Evolutionary conservation across 2,113 vertebrate species (phyloP).

Genomic region (Lepus europaeus): DNA sequence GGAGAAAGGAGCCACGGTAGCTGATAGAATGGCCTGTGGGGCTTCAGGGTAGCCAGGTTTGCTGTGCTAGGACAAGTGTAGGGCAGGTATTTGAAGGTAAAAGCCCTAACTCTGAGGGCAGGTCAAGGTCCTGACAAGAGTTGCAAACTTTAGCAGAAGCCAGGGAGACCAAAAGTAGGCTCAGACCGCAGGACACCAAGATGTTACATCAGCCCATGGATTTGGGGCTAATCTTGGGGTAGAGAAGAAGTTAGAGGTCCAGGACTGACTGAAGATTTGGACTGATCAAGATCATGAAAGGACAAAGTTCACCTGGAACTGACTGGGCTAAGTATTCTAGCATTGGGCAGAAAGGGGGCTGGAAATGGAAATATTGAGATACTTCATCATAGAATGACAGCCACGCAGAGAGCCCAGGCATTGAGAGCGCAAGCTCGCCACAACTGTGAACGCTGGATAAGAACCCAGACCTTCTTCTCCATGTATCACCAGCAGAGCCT

Average conservation of each 20-base stretch:
- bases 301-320: background rate
- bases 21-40: too few relatives aligned
- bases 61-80: too few relatives aligned
- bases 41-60: background rate
- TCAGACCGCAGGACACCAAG: background rate
- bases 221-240: background rate
- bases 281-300: background rate
- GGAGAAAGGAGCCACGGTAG: background rate
- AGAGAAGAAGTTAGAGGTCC: background rate
- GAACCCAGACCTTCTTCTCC: background rate
- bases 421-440: background rate
- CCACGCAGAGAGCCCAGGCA: background rate
- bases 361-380: background rate
- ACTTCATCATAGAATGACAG: background rate
- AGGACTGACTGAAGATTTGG: background rate
- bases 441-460: background rate
- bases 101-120: background rate
- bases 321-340: background rate
- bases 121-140: background rate
- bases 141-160: background rate
- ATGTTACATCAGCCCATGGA: background rate
- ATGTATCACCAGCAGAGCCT: background rate
- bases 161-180: background rate
- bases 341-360: background rate
- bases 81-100: background rate